A percentile compares a stretch with the other conserved stretches of the same genome.
These are phyloP conservation scores for Solen grandis DNA, from an alignment of 1,140 invertebrate species.

Conservation along the genomic window DNA sequence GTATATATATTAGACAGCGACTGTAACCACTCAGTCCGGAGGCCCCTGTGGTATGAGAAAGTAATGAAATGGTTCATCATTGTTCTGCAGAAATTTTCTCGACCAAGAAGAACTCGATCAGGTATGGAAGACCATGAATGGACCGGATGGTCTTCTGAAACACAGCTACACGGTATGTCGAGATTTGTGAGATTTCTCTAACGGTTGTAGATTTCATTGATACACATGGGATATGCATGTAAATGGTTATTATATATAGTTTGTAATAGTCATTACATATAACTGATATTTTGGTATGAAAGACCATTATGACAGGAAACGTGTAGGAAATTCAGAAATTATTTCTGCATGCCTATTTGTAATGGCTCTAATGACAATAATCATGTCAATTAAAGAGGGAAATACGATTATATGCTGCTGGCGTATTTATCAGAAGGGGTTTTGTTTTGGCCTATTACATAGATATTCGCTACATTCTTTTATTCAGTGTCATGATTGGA, in stretches of 20 bases:
- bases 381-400: too few relatives aligned
- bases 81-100: slow-evolving; percentile 23
- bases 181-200: not conserved
- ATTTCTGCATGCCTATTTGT: not conserved
- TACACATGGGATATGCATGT: not conserved
- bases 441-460: too few relatives aligned
- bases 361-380: too few relatives aligned
- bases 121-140: slow-evolving; percentile 38
- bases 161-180: slow-evolving; percentile 36
- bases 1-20: not conserved
- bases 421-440: too few relatives aligned
- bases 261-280: too few relatives aligned
- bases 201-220: not conserved
- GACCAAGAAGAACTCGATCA: too few relatives aligned
- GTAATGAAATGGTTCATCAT: not conserved
- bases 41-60: not conserved
- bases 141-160: slow-evolving; percentile 30
- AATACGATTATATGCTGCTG: too few relatives aligned
- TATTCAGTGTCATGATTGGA: too few relatives aligned
- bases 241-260: not conserved
- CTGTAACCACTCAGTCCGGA: not conserved
- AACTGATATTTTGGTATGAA: too few relatives aligned
- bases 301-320: too few relatives aligned
- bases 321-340: not conserved
- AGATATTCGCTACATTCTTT: too few relatives aligned